Base-by-base conservation (phyloP, 1,140 invertebrate genomes). In the Tetramorium simillimum region DNA sequence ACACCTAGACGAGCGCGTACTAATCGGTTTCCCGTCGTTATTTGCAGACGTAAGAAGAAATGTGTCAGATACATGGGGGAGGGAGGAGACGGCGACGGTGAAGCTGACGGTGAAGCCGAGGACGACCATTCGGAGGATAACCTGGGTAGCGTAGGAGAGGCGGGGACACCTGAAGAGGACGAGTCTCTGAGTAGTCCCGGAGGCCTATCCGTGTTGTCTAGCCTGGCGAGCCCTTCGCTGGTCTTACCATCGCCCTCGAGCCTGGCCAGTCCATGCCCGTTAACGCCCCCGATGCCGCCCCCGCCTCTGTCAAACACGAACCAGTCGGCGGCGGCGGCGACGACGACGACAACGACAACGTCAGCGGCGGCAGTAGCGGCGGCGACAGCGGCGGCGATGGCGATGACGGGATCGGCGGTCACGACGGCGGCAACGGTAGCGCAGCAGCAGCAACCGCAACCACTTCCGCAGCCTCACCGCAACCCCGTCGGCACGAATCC, bases 21-120 rank as follows among this genome's bases (percentile, higher is more conserved):
- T 90, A 90, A 90, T 88, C 70, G 51, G 9, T 18, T 5, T 3
- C 0, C 49, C 16, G 78, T 75, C 69, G 28, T 91, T 91, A 84
- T 91, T 89, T 97, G 46, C 96, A 99, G 99, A 96, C 98, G 99
- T 96, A 99, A 99, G 97, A 99, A 99, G 96, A 99, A 99, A 96
- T 99, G 99, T 96, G 98, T 99, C 95, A 97, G 98, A 88, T 99
- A 99, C 96, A 97, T 98, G 97, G 96, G 97, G 93, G 95, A 95
- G 92, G 95, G 97, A 97, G 96, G 96, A 96, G 92, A 96, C 94
- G 96, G 97, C 92, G 96, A 97, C 93, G 95, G 96, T 93, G 96
- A 96, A 93, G 96, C 96, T 91, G 97, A 95, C 70, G 97, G 94
- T 95, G 97, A 95, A 92, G 95, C 89, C 87, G 94, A 93, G 94